A percentile compares a stretch with the other conserved stretches of the same genome.
These are phyloP conservation scores for Volucella inflata DNA, from an alignment of 2,888 invertebrate species.

Conservation along the genomic window DNA sequence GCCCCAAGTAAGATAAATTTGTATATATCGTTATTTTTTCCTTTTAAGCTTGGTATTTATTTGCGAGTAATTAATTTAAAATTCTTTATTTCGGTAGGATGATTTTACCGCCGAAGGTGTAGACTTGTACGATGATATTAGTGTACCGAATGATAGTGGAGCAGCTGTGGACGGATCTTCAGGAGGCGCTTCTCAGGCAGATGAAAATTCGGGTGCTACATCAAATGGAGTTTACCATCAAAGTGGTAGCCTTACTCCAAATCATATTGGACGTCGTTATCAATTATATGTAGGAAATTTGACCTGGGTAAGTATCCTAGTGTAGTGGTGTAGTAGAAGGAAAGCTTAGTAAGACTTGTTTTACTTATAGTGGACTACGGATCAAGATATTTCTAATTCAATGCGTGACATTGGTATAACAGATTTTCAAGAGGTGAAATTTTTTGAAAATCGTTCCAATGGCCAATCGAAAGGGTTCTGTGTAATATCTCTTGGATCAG, in stretches of 20 bases:
- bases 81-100: conserved; percentile 78
- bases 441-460: conserved; percentile 99
- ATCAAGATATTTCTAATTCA: conserved; percentile 97
- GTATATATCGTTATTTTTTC: conserved; percentile 12
- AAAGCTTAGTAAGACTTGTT: conserved; percentile 25
- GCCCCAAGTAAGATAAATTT: conserved; percentile 84
- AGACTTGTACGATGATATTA: conserved; percentile 97
- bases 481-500: conserved; percentile 96
- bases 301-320: conserved; percentile 93
- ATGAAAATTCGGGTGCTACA: conserved; percentile 86
- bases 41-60: too few species aligned
- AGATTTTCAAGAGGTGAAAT: conserved; percentile 99
- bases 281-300: conserved; percentile 99
- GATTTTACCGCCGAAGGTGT: conserved; percentile 88
- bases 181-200: conserved; percentile 85
- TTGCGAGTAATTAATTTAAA: background rate
- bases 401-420: conserved; percentile 93
- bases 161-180: conserved; percentile 84
- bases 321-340: background rate
- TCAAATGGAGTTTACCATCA: conserved; percentile 90
- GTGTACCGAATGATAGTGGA: conserved; percentile 92
- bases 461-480: conserved; percentile 99
- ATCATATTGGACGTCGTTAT: conserved; percentile 90
- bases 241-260: conserved; percentile 88
- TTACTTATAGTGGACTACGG: conserved; percentile 96